A percentile compares a stretch with the other conserved stretches of the same genome.
These are phyloP conservation scores for Kobus ellipsiprymnus DNA, from an alignment of 2,113 vertebrate species.

Conservation along the genomic window DNA sequence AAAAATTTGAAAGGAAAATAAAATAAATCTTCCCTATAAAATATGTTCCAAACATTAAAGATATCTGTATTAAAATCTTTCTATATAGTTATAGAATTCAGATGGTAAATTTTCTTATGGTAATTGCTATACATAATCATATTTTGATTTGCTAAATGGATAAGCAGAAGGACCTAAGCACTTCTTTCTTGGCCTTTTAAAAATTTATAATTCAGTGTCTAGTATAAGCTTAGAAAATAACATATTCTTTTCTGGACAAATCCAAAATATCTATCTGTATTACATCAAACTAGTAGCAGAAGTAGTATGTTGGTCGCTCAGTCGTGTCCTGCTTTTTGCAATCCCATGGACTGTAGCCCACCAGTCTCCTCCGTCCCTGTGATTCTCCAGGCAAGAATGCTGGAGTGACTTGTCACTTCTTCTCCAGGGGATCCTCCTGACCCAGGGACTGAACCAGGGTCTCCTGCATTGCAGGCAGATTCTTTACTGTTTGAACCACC, in stretches of 20 bases:
- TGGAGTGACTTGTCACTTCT: neutral
- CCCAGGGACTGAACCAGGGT: neutral
- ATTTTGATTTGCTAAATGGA: neutral
- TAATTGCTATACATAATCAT: neutral
- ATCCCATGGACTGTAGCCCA: neutral
- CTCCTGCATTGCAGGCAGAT: neutral
- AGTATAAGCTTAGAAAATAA: neutral
- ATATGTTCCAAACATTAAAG: neutral
- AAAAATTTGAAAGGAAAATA: neutral
- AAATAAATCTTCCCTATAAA: neutral
- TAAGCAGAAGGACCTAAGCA: neutral
- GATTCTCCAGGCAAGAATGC: neutral
- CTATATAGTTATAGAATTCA: neutral
- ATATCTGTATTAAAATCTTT: neutral
- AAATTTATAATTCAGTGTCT: neutral
- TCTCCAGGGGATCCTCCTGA: neutral
- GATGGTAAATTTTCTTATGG: neutral
- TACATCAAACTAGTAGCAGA: neutral
- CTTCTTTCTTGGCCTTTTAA: neutral
- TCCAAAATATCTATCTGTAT: neutral
- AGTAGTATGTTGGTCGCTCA: neutral
- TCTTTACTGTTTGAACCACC: neutral
- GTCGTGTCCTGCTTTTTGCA: neutral
- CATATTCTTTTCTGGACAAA: neutral
- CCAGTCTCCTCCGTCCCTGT: neutral